Evolutionary conservation across 2,888 invertebrate genomes (phyloP), one percentile per base, ranked within the genome.

Genomic region (Tetragonula carbonaria): DNA sequence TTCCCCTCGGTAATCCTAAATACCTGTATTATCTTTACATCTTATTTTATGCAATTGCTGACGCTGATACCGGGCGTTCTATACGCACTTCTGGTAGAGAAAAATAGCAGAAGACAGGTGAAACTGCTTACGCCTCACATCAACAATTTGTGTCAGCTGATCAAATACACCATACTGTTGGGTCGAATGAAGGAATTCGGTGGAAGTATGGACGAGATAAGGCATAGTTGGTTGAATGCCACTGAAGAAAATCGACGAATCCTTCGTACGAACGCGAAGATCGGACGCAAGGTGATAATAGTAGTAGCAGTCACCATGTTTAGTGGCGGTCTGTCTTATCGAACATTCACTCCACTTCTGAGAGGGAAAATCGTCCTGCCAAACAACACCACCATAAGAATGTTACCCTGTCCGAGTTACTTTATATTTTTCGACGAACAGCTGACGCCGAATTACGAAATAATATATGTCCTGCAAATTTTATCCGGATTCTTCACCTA

Each of bases 61-160:
- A 68, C 87, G 6, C 53, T 91, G 0, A 55, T 91, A 4, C 91
- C 92, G 1, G 86, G 89, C 4, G 45, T 87, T 0, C 65, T 91
- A 14, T 86, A 86, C 16, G 84, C 90, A 1, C 86, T 91, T 28
- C 67, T 91, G 2, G 87, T 87, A 8, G 90, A 91, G 28, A 86
- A 86, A 3, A 83, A 89, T 66, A 78, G 88, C 0, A 75, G 75
- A 2, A 78, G 84, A 2, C 82, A 84, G n/a, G 55, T 92, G 8
- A 90, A 90, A 53, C 73, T 91, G 68, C 70, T 91, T n/a, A 91
- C 88, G 0, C 90, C 91, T 0, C 75, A 91, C 78, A 87, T 90
- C 71, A 90, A 80, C 51, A 68, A 75, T 18, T 11, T 55, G 11
- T 72, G 82, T 72, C 75, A 80, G n/a, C 59, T 87, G 38, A 33